Conservation (phyloP, 1,140 invertebrate genomes). For the Magallana gigas region DNA sequence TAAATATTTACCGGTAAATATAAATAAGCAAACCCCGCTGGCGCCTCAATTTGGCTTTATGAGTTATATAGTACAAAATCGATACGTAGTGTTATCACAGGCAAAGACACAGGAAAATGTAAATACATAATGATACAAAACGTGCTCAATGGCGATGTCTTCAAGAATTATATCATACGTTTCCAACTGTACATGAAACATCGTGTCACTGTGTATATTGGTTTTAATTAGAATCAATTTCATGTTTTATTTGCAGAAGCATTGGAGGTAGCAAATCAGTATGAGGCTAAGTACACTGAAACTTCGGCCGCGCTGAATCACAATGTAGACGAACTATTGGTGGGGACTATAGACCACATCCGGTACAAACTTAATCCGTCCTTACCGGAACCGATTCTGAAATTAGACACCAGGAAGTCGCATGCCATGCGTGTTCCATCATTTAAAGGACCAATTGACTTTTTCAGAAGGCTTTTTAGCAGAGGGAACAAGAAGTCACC, state of each 20-base stretch:
- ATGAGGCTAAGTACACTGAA: conserved; percentile 90
- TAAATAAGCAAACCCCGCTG: no score
- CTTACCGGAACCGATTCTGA: conserved; percentile 52
- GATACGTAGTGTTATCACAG: no score
- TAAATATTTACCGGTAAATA: no score
- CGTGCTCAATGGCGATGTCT: no score
- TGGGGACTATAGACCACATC: conserved; percentile 86
- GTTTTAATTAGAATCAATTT: background rate
- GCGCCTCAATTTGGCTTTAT: no score
- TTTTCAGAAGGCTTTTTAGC: conserved; percentile 52
- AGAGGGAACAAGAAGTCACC: conserved; percentile 44
- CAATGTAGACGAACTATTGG: conserved; percentile 89
- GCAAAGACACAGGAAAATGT: background rate
- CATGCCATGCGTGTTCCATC: conserved; percentile 42
- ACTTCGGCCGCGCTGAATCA: conserved; percentile 89
- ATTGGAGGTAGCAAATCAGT: conserved; percentile 82
- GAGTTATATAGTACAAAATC: no score
- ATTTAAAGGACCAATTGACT: conserved; percentile 54
- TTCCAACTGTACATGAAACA: no score
- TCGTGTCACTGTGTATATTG: no score
- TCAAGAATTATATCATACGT: no score
- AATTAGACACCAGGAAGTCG: conserved; percentile 46
- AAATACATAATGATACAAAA: background rate
- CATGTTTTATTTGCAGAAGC: conserved; percentile 71
- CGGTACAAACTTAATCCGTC: conserved; percentile 63